phyloP scores from a whole-genome alignment of 1,140 invertebrate species.

The Zaprionus vittiger region DNA sequence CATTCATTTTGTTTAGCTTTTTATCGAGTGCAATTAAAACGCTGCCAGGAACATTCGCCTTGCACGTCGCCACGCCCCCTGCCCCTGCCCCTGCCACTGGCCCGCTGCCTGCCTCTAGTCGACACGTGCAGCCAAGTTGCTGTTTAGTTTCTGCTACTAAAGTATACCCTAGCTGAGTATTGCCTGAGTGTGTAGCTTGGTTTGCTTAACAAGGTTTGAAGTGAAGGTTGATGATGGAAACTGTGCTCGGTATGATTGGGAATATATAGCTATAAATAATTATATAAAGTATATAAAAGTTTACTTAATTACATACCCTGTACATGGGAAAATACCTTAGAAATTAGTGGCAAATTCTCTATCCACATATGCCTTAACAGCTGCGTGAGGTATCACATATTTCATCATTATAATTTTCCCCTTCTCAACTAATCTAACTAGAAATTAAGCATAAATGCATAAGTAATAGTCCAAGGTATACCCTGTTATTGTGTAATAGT shows the following conservation, averaged over 20 bases:
- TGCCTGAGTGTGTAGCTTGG: not conserved
- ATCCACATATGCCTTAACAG: too few relatives aligned
- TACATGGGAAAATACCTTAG: too few relatives aligned
- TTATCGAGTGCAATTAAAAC: slow-evolving; percentile 49
- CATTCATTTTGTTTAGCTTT: slow-evolving; percentile 40
- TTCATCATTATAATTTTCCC: not conserved
- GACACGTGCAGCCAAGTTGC: slow-evolving; percentile 5
- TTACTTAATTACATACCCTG: not conserved
- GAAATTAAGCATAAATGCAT: not conserved
- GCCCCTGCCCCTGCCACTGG: not conserved
- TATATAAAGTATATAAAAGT: not conserved
- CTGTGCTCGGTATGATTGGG: not conserved
- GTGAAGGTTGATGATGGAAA: not conserved
- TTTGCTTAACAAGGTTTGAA: not conserved
- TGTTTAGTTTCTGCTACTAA: slow-evolving; percentile 4
- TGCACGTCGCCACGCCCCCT: not conserved
- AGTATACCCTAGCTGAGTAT: not conserved
- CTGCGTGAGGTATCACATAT: too few relatives aligned
- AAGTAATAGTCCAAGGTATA: too few relatives aligned
- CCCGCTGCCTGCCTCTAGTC: not conserved
- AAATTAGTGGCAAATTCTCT: too few relatives aligned
- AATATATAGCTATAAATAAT: not conserved
- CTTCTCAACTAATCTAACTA: not conserved
- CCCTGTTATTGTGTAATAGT: too few relatives aligned
- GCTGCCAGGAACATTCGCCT: slow-evolving; percentile 23